Base-by-base conservation (phyloP, 2,888 invertebrate species). In the Orchesella flavescens region DNA sequence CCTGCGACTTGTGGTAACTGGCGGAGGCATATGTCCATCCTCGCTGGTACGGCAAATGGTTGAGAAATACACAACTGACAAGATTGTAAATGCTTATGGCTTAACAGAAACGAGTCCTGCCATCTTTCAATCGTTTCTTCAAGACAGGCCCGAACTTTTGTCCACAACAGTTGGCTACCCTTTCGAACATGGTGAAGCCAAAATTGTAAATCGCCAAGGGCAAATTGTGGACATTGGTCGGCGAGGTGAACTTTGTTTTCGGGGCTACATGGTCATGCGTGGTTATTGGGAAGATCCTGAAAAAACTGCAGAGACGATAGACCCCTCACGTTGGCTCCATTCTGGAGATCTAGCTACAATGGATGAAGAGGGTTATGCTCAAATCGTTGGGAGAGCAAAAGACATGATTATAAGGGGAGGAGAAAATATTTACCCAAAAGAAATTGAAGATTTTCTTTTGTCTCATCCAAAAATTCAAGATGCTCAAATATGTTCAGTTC, bases 331-430 rank as follows among this genome's bases (percentile, higher is more conserved):
- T 34, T 97, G 97, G 97, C 91, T 96, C 23, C 93, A 92, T 88
- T 95, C 96, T 17, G 96, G 96, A 0, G 96, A 96, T 89, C 92
- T 93, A 85, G 94, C 94, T 85, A 89, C 93, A 0, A 91, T 96
- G 85, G 91, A 92, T 57, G 92, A 93, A 88, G 92, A 94, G 85
- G 95, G 95, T 0, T 95, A 94, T 89, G 94, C 93, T 0, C 90
- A 91, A 82, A 92, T 95, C 55, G 93, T 94, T 5, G 96, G 95
- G 0, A 91, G 95, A 65, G 89, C 94, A 3, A 95, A 95, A 89
- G 95, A 96, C 86, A 93, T 95, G 91, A 93, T 96, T 53, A 94
- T 95, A 57, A 90, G 95, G 81, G 95, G 95, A 0, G 96, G 96
- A 43, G 95, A 95, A 90, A 96, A 96, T 89, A 94, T 96, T 78